Conservation (phyloP, 1,140 invertebrate genomes). For the Drosophila bocqueti region DNA sequence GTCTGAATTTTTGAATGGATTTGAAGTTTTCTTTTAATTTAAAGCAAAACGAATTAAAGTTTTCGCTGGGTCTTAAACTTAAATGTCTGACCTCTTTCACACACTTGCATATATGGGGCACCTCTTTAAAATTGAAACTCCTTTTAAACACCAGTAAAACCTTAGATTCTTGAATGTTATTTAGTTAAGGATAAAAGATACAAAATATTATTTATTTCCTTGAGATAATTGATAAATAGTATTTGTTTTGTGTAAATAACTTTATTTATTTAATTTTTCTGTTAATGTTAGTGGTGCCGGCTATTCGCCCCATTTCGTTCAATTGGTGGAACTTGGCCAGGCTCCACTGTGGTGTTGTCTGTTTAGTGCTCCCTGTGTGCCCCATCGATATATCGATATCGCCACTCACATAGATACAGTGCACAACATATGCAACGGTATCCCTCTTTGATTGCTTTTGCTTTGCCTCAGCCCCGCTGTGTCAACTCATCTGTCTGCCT, state of each 20-base stretch:
- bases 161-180: not conserved
- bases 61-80: no score
- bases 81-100: not conserved
- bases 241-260: not conserved
- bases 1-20: not conserved
- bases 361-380: constrained; percentile 2
- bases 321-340: not conserved
- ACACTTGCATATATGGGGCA: not conserved
- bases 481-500: constrained; percentile 62
- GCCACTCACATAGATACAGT: constrained; percentile 50
- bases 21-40: not conserved
- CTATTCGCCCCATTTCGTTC: not conserved
- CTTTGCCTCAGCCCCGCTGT: constrained; percentile 44
- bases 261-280: not conserved
- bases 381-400: constrained; percentile 40
- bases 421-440: constrained; percentile 59
- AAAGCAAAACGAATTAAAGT: not conserved
- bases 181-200: not conserved
- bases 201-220: no score
- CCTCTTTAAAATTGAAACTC: not conserved
- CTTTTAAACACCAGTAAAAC: not conserved
- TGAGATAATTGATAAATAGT: not conserved
- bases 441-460: constrained; percentile 51
- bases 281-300: not conserved
- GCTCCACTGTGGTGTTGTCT: constrained; percentile 12